Percentiles rank a stretch among this genome's conserved stretches.
phyloP scores from a whole-genome alignment of 2,888 invertebrate genomes.

The Tortrix viridana region DNA sequence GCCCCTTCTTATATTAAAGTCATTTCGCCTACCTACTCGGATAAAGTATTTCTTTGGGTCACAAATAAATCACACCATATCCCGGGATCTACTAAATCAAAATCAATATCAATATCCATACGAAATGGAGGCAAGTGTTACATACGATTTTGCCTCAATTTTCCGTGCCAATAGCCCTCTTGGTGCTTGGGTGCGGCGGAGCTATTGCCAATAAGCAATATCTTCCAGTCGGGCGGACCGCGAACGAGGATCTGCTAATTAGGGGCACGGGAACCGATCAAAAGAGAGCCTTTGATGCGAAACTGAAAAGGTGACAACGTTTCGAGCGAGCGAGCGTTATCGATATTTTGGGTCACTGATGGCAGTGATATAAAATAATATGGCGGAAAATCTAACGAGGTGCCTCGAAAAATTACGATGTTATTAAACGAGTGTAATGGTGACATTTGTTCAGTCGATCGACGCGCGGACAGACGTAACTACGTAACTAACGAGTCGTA shows the following conservation, averaged over 20 bases:
- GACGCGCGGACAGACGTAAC: background rate
- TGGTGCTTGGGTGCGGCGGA: conserved; percentile 59
- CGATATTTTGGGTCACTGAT: conserved; percentile 46
- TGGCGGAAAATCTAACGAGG: background rate
- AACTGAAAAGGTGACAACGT: conserved; percentile 75
- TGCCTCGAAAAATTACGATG: conserved; percentile 2
- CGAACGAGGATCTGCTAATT: conserved; percentile 78
- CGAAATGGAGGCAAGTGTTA: conserved; percentile 54
- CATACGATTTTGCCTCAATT: conserved; percentile 74
- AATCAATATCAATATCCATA: conserved; percentile 54
- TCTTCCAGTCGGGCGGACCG: conserved; percentile 70
- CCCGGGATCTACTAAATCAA: conserved; percentile 18
- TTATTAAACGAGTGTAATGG: background rate
- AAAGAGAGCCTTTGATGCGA: conserved; percentile 77
- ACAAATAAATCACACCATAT: background rate
- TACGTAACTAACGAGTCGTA: too few species aligned
- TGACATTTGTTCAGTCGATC: background rate
- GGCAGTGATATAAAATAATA: conserved; percentile 5
- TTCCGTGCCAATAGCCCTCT: conserved; percentile 71
- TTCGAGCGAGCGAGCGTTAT: conserved; percentile 51
- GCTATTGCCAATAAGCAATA: conserved; percentile 82
- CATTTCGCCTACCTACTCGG: background rate
- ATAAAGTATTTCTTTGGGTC: background rate
- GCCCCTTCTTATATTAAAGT: background rate
- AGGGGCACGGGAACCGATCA: conserved; percentile 75